These are phyloP conservation scores for Congeria kusceri DNA, from an alignment of 2,888 invertebrate genomes.

Conservation along the genomic window DNA sequence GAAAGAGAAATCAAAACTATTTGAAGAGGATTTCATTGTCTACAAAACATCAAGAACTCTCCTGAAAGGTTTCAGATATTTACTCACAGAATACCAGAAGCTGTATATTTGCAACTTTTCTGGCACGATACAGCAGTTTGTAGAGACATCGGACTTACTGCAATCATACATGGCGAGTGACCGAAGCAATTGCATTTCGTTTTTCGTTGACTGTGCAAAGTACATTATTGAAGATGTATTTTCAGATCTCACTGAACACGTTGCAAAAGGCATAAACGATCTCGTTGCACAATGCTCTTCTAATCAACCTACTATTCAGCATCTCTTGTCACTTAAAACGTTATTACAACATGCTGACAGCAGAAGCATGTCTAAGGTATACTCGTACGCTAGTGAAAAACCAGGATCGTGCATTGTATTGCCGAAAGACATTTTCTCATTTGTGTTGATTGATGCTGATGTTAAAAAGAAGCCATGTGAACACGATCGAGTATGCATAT, in stretches of 20 bases:
- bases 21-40: too few relatives aligned
- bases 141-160: too few relatives aligned
- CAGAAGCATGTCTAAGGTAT: background rate
- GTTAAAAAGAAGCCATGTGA: background rate
- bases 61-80: too few relatives aligned
- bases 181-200: too few relatives aligned
- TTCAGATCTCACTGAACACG: too few relatives aligned
- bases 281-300: background rate
- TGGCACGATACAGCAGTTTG: too few relatives aligned
- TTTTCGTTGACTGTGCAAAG: too few relatives aligned
- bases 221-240: conserved; percentile 21
- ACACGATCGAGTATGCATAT: background rate
- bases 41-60: too few relatives aligned
- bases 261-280: conserved; percentile 1
- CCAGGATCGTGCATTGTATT: conserved; percentile 2
- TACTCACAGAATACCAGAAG: too few relatives aligned
- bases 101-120: too few relatives aligned
- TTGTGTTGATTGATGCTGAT: background rate
- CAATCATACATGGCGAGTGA: too few relatives aligned
- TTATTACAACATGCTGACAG: background rate
- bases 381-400: conserved; percentile 10
- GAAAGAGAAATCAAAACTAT: too few relatives aligned
- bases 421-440: conserved; percentile 19
- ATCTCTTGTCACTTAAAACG: conserved; percentile 15
- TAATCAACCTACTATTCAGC: conserved; percentile 3